Evolutionary conservation across 1,140 invertebrate genomes (phyloP), one percentile per base, ranked within the genome.

Genomic region (Tetragnatha versicolor): DNA sequence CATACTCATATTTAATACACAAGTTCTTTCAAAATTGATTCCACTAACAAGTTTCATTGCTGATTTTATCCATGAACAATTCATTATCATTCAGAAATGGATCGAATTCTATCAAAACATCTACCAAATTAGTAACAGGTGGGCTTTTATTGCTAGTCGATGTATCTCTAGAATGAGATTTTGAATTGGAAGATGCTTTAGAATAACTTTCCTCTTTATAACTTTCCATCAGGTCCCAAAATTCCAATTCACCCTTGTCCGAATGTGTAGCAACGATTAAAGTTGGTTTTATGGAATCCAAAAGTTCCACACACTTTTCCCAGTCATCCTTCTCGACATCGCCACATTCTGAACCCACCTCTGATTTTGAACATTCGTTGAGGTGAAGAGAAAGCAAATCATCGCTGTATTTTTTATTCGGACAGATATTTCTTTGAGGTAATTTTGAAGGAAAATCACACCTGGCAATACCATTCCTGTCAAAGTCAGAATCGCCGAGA

Each of bases 71-170:
- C n/a, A n/a, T 6, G 51, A 51, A 25, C 14, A 20, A 33, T 14
- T 51, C 5, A 12, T 55, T 55, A 1, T 27, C 22, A 9, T 2
- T 2, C 20, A 3, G 9, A 35, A 55, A 55, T 1, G 69, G 69
- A 31, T 73, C 69, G 10, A 73, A 73, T 60, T 73, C 49, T 6
- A 22, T 45, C 31, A 73, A 45, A 29, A 73, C 33, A 31, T 73
- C 37, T 45, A 60, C 69, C 27, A 58, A 51, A 10, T 73, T 39
- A 20, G 51, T 20, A 39, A 5, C 17, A 3, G 12, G 14, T 17
- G 5, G 14, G 20, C 27, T 55, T 6, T 10, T 22, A 27, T 22
- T 55, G 17, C 51, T 45, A 22, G 10, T 3, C 51, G 25, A 20
- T 25, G 3, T 20, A 12, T 20, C 12, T n/a, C 12, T 20, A 55